phyloP scores from a whole-genome alignment of 1,140 invertebrate species.

The Forficula auricularia region DNA sequence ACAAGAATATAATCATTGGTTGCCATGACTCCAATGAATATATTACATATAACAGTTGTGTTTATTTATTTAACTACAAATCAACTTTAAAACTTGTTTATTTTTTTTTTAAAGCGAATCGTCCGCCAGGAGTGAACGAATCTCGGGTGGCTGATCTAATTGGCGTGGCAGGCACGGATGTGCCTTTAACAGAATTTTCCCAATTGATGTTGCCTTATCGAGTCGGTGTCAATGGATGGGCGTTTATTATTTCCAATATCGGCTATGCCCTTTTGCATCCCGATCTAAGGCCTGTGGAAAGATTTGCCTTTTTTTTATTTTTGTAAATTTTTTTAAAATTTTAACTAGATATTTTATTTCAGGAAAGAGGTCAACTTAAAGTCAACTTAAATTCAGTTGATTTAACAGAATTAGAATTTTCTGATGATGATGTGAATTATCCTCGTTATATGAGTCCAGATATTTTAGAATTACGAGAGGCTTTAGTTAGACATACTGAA shows the following conservation, averaged over 20 bases:
- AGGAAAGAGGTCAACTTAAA: conserved; percentile 57
- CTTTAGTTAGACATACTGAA: conserved; percentile 50
- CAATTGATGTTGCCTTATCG: no score
- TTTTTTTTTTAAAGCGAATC: no score
- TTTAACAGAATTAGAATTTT: conserved; percentile 82
- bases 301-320: conserved; percentile 16
- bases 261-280: conserved; percentile 78
- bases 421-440: conserved; percentile 38
- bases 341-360: conserved; percentile 15
- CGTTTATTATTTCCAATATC: conserved; percentile 90
- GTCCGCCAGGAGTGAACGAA: no score
- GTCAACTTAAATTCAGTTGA: conserved; percentile 93
- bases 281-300: conserved; percentile 52
- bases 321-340: not conserved
- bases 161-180: conserved; percentile 83
- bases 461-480: conserved; percentile 36
- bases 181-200: conserved; percentile 76
- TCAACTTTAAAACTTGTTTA: no score
- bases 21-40: no score
- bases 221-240: conserved; percentile 85
- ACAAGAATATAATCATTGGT: no score
- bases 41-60: no score
- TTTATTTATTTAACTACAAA: no score
- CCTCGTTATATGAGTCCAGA: conserved; percentile 16
- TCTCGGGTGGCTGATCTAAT: conserved; percentile 51